These are phyloP conservation scores for Buathra laborator DNA, from an alignment of 2,888 invertebrate genomes.

Conservation along the genomic window DNA sequence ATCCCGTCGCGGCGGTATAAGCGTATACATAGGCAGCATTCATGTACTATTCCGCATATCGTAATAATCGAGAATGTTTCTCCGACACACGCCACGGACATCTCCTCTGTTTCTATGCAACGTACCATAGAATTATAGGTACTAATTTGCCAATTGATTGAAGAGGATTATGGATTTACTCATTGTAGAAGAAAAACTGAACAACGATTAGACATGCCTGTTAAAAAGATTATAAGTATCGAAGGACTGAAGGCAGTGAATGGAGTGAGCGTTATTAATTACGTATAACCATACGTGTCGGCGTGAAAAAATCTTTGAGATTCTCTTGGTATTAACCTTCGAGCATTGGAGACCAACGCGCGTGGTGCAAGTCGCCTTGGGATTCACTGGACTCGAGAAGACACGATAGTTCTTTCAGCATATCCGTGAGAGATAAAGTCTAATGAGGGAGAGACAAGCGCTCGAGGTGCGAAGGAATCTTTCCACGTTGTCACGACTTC, in stretches of 20 bases:
- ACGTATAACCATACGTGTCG: neutral
- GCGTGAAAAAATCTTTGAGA: slow-evolving; percentile 5
- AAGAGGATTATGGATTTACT: slow-evolving; percentile 5
- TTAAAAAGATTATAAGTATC: neutral
- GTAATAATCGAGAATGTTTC: slow-evolving; percentile 39
- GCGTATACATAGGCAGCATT: slow-evolving; percentile 1
- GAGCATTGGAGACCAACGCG: neutral
- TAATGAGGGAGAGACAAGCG: slow-evolving; percentile 7
- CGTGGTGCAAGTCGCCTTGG: slow-evolving; percentile 19
- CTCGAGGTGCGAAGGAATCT: slow-evolving; percentile 48
- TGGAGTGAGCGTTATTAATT: slow-evolving; percentile 7
- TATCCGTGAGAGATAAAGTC: neutral
- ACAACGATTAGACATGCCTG: neutral
- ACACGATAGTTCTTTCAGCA: neutral
- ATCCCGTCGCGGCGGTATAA: slow-evolving; percentile 2
- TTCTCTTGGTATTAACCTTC: slow-evolving; percentile 23
- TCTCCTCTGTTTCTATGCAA: neutral
- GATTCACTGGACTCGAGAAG: neutral
- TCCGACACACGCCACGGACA: slow-evolving; percentile 8
- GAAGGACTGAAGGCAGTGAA: slow-evolving; percentile 13
- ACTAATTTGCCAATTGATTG: slow-evolving; percentile 12
- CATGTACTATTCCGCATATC: neutral
- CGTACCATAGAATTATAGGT: slow-evolving; percentile 7
- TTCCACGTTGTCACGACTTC: slow-evolving; percentile 16
- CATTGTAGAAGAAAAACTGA: neutral